phyloP scores from a whole-genome alignment of 2,797 vertebrate genomes.

The Tapera naevia region DNA sequence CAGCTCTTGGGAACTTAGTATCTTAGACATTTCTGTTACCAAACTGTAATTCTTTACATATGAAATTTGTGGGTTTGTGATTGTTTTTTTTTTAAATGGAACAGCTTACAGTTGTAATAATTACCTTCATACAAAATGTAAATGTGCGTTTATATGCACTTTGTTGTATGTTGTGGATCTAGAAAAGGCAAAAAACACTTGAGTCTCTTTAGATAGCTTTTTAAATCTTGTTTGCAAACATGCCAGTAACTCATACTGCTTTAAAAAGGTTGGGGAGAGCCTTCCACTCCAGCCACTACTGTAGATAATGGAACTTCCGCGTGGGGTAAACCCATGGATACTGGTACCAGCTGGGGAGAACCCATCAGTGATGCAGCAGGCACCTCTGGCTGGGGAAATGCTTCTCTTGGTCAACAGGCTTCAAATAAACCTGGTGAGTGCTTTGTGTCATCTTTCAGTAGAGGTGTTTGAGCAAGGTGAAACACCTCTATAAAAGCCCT shows the following conservation, averaged over 20 bases:
- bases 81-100: not conserved
- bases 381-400: constrained; percentile 82
- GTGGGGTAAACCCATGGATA: constrained; percentile 93
- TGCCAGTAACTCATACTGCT: constrained; percentile 41
- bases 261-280: constrained; percentile 90
- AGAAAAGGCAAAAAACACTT: not conserved
- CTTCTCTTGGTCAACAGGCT: constrained; percentile 82
- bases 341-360: constrained; percentile 86
- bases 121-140: not conserved
- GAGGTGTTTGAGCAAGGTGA: fast-evolving
- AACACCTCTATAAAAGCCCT: not conserved
- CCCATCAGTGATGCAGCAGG: constrained; percentile 77
- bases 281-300: constrained; percentile 81
- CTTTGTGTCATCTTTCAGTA: not conserved
- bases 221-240: not conserved
- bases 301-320: constrained; percentile 96
- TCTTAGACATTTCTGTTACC: not conserved
- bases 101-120: not conserved
- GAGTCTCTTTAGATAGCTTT: not conserved
- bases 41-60: not conserved
- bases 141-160: not conserved
- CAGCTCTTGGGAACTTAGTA: not conserved
- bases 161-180: not conserved
- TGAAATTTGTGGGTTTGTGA: not conserved
- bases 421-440: constrained; percentile 88